Evolutionary conservation across 2,797 vertebrate genomes (phyloP), one percentile per base, ranked within the genome.

Genomic region (Hafferia zeledoni): DNA sequence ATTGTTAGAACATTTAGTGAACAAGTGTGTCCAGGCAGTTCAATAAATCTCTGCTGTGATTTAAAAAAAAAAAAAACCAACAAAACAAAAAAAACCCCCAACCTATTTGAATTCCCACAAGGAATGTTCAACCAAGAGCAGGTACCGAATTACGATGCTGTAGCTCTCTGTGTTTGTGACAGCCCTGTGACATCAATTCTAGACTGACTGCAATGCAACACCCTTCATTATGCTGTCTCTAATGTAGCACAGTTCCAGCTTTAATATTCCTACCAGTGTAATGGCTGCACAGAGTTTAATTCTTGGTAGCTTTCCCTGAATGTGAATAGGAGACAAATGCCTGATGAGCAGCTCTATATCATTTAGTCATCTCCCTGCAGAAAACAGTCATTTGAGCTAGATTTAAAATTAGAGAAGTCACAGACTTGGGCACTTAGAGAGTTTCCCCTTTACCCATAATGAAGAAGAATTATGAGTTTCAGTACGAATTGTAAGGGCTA

Each of bases 351-450:
- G 33, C 65, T 91, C 59, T 94, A 65, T 65, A 89, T 97, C 95
- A 96, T 94, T 90, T 91, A 95, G 79, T 92, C 88, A 71, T 89
- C 53, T 92, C 81, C 88, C 92, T 65, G 74, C 0, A 16, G 91
- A 96, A 87, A 96, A 84, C 56, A 93, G 61, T 80, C 80, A 86
- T 94, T 93, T 94, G 80, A 86, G 68, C 39, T 82, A 67, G 71
- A 95, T 92, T 95, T 95, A 95, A 96, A 97, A 95, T 95, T 59
- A 90, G 89, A 96, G 94, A 83, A 97, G 95, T 95, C 86, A 93
- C 84, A 81, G 87, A 88, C 74, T 93, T 67, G 46, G 31, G 60
- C 77, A 83, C 89, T 96, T 77, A 65, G 23, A 79, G 53, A 93
- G 69, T 90, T 94, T 96, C 31, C 63, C 80, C 90, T 83, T 95